phyloP scores from a whole-genome alignment of 2,888 invertebrate species.

The Dromius quadrimaculatus region DNA sequence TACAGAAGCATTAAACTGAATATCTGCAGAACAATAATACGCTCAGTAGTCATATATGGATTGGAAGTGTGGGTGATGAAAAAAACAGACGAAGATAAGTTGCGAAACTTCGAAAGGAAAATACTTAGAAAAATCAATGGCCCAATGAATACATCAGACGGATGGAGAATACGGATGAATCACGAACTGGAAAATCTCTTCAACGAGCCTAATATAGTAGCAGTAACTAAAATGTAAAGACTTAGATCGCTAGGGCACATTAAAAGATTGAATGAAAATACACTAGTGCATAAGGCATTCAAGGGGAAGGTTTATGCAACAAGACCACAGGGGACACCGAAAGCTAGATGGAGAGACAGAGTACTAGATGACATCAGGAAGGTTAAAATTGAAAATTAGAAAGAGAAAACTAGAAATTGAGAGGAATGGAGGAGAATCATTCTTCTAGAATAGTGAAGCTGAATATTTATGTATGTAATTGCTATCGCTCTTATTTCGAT shows the following conservation, averaged over 20 bases:
- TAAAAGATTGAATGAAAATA: no score
- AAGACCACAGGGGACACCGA: neutral
- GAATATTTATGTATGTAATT: neutral
- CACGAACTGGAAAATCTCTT: no score
- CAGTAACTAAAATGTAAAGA: no score
- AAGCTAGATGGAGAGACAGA: constrained; percentile 1
- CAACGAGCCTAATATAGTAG: no score
- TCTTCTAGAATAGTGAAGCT: constrained; percentile 11
- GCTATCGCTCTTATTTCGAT: no score
- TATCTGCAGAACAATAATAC: no score
- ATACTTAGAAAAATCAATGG: neutral
- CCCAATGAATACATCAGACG: neutral
- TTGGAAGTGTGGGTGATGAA: neutral
- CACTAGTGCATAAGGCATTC: no score
- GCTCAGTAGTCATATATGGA: no score
- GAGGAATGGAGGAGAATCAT: neutral
- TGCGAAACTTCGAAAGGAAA: constrained; percentile 1
- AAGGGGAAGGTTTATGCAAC: neutral
- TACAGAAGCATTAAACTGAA: no score
- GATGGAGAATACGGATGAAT: neutral
- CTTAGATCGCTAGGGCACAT: no score
- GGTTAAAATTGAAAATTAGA: neutral
- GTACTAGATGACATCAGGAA: neutral
- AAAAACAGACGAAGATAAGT: neutral
- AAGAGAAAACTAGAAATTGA: neutral